Base-by-base conservation (phyloP, 2,888 invertebrate species). In the Gordius sp. region DNA sequence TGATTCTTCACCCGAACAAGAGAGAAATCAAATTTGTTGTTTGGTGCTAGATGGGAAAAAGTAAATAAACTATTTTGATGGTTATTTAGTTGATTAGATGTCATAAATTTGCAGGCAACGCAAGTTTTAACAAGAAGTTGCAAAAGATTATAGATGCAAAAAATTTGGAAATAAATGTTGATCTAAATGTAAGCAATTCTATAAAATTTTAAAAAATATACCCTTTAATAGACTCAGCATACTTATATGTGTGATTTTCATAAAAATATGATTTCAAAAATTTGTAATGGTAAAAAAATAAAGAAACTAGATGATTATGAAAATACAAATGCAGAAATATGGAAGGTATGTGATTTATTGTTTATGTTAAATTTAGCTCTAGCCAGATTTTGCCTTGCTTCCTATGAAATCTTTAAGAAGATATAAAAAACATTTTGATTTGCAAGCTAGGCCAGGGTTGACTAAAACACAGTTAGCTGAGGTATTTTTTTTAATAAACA, bases 401-500 rank as follows among this genome's bases (percentile, higher is more conserved):
- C 28, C 55, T 28, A 27, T 54, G 55, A 54, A 54, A 28, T 54
- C 55, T 27, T 28, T 54, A 20, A 25, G 55, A 27, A 4, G 55
- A 16, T 54, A 54, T 28, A 54, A 54, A 54, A 28, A 54, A 23
- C 27, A 54, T 27, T 54, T 27, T 27, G 27, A 54, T 28, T 8
- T 54, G 8, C 26, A 54, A 4, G 23, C 28, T 27, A 54, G 20
- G 27, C 55, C 55, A 8, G 55, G 55, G 4, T 16, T 54, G 27
- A 54, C 26, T 20, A 54, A 54, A 27, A 25, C 28, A 28, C 55
- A 54, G 27, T 20, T 54, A 27, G 55, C 55, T 8, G 28, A 54
- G 4, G 25, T 47, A 47, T 16, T 16, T 20, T 20, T 20, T 47
- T 20, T 20, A 20, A 47, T 23, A 16, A 16, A 20, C 47, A 20